These are phyloP conservation scores for Drosophila melanosoma DNA, from an alignment of 2,888 invertebrate species.

Conservation along the genomic window DNA sequence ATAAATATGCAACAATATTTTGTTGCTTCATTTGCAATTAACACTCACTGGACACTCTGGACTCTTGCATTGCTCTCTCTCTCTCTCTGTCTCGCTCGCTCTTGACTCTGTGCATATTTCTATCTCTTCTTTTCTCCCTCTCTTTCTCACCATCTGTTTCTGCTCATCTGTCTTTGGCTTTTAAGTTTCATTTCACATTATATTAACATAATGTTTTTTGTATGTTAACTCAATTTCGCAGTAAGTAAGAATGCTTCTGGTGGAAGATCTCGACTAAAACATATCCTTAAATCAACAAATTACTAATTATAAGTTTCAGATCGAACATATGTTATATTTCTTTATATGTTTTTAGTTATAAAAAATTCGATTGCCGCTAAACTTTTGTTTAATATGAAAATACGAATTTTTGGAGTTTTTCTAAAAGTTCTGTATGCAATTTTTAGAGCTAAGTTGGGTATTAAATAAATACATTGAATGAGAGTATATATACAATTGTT, in stretches of 20 bases:
- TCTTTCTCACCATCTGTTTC: background rate
- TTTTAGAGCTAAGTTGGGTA: too few relatives aligned
- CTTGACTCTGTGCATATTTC: background rate
- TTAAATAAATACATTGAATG: too few relatives aligned
- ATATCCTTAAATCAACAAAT: too few relatives aligned
- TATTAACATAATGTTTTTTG: background rate
- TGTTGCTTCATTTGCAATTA: constrained; percentile 63
- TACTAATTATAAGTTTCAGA: too few relatives aligned
- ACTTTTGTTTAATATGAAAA: too few relatives aligned
- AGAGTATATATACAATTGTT: too few relatives aligned
- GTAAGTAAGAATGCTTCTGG: background rate
- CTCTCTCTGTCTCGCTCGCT: background rate
- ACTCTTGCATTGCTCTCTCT: background rate
- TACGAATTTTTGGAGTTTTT: too few relatives aligned
- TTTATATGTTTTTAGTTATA: too few relatives aligned
- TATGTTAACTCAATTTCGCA: too few relatives aligned
- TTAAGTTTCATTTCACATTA: background rate
- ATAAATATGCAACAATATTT: constrained; percentile 37
- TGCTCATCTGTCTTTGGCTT: background rate
- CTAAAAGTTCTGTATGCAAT: too few relatives aligned
- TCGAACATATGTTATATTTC: too few relatives aligned
- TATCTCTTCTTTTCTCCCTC: background rate
- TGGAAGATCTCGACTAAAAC: background rate
- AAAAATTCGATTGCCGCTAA: too few relatives aligned
- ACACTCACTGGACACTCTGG: constrained; percentile 34